Percentiles rank a stretch among this genome's conserved stretches.
These are phyloP conservation scores for Macropis europaea DNA, from an alignment of 2,888 invertebrate species.

Conservation along the genomic window DNA sequence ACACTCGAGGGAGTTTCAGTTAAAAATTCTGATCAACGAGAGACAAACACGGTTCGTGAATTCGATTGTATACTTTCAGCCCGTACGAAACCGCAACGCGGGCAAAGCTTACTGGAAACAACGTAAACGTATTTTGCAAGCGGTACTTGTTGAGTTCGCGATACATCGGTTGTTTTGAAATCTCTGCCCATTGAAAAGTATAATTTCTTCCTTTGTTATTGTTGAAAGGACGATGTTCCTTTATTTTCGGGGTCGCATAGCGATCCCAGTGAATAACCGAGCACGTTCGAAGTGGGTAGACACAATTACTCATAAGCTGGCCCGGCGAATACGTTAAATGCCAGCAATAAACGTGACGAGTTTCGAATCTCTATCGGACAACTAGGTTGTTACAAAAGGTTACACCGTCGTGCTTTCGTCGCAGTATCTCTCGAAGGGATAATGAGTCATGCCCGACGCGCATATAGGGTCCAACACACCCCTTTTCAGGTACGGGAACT, in stretches of 20 bases:
- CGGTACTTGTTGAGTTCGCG: no score
- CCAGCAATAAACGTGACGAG: neutral
- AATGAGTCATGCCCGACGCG: slow-evolving; percentile 16
- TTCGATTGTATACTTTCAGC: no score
- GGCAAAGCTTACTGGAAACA: no score
- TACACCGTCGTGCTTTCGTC: neutral
- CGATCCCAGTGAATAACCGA: neutral
- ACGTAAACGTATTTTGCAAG: no score
- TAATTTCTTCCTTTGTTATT: neutral
- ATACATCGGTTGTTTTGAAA: no score
- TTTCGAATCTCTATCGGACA: neutral
- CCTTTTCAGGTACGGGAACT: neutral
- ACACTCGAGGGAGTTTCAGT: no score
- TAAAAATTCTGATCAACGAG: no score
- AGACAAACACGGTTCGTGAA: no score
- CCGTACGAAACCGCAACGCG: no score
- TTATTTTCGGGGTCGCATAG: neutral
- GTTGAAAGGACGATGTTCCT: neutral
- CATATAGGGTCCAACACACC: neutral
- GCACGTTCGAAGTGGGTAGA: neutral
- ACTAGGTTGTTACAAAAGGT: slow-evolving; percentile 7
- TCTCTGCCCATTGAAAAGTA: no score
- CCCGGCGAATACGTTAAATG: neutral
- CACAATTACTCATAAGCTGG: slow-evolving; percentile 19
- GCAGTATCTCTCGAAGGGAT: neutral